phyloP scores from a whole-genome alignment of 23 tunicate genomes.

The Halocynthia roretzi region DNA sequence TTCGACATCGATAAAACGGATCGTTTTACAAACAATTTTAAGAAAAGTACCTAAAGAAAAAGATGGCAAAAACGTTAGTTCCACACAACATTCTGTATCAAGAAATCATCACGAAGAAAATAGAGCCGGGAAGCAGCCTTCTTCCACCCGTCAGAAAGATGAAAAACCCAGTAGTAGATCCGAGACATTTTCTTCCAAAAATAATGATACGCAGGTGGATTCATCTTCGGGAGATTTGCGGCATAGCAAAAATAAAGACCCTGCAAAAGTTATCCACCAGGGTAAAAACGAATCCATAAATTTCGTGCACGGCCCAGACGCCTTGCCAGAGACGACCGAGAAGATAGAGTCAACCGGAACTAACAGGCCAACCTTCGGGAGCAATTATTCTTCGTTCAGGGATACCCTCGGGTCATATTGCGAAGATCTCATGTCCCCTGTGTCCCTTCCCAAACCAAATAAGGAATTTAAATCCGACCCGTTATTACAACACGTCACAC shows the following conservation, averaged over 20 bases:
- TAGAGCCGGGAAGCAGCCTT: too few species aligned
- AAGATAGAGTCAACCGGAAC: background rate
- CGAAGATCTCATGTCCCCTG: conserved; percentile 36
- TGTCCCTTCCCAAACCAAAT: conserved; percentile 7
- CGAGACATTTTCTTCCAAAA: too few species aligned
- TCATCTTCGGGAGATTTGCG: too few species aligned
- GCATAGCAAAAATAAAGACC: too few species aligned
- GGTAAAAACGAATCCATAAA: too few species aligned
- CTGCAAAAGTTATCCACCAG: too few species aligned
- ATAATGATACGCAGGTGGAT: too few species aligned
- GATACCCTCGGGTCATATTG: conserved; percentile 57
- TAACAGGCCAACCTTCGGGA: background rate
- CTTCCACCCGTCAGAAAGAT: too few species aligned
- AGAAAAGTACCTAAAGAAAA: conserved; percentile 15
- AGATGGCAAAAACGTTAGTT: background rate
- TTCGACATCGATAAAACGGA: conserved; percentile 49
- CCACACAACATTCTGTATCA: background rate
- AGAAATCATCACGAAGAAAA: background rate
- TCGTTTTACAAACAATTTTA: conserved; percentile 33
- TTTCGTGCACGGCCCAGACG: too few species aligned
- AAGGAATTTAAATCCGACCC: background rate
- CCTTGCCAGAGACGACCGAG: background rate
- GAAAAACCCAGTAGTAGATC: too few species aligned
- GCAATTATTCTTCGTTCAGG: conserved; percentile 7
- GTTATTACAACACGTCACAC: too few species aligned